A percentile compares a stretch with the other conserved stretches of the same genome.
Evolutionary conservation across 92 coral and sea anemone genomes (phyloP).

Genomic region (Porites cylindrica): DNA sequence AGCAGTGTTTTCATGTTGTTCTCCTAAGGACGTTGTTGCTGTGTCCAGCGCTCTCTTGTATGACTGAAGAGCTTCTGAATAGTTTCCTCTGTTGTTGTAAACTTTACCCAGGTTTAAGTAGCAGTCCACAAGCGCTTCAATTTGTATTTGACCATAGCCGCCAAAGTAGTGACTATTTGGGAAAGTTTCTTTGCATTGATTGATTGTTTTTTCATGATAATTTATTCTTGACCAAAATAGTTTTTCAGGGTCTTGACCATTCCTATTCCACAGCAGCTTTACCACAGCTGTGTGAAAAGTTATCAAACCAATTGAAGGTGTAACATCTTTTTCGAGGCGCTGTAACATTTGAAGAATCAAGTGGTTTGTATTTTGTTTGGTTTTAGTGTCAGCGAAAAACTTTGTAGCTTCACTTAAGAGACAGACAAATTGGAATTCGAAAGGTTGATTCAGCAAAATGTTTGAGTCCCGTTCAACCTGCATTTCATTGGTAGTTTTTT

Average conservation of each 20-base stretch:
- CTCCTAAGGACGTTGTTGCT: not conserved
- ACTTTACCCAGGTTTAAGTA: not conserved
- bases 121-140: not conserved
- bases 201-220: not conserved
- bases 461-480: too few species aligned
- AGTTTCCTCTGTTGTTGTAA: not conserved
- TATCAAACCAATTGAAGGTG: not conserved
- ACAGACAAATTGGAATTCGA: too few species aligned
- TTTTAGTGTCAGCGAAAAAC: too few species aligned
- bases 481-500: too few species aligned
- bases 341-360: not conserved
- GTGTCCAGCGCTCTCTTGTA: not conserved
- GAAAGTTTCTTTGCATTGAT: not conserved
- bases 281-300: not conserved
- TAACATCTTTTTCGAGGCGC: too few species aligned
- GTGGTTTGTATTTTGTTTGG: too few species aligned
- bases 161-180: too few species aligned
- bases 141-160: not conserved
- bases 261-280: not conserved
- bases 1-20: constrained; percentile 12
- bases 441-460: too few species aligned
- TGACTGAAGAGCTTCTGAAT: not conserved
- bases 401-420: too few species aligned
- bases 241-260: not conserved
- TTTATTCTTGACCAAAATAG: not conserved